A percentile compares a stretch with the other conserved stretches of the same genome.
phyloP scores from a whole-genome alignment of 2,888 invertebrate species.

The Limnephilus rhombicus region DNA sequence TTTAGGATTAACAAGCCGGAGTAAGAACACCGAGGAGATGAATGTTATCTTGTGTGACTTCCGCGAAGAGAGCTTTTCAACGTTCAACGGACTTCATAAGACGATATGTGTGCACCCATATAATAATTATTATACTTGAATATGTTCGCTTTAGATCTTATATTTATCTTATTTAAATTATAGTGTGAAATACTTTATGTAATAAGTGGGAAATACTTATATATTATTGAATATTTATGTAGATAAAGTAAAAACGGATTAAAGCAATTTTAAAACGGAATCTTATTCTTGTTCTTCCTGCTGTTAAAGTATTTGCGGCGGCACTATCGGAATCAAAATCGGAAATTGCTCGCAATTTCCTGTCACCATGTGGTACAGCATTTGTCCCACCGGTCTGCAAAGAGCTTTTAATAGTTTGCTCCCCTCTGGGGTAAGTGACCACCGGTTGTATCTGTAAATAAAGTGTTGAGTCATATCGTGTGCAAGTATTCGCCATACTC shows the following conservation, averaged over 20 bases:
- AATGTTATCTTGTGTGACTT: slow-evolving; percentile 3
- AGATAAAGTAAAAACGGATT: too few relatives aligned
- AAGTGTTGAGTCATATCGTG: slow-evolving; percentile 6
- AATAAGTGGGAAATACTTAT: too few relatives aligned
- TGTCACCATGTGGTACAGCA: background rate
- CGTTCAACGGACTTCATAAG: background rate
- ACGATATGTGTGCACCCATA: background rate
- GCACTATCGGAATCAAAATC: background rate
- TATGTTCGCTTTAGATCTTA: background rate
- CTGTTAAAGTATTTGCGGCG: background rate
- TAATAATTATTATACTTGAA: background rate
- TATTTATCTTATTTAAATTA: background rate
- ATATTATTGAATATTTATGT: too few relatives aligned
- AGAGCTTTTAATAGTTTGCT: background rate
- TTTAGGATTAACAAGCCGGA: background rate
- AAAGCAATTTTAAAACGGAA: background rate
- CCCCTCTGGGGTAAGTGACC: slow-evolving; percentile 27
- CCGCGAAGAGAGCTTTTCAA: background rate
- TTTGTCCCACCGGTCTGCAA: background rate
- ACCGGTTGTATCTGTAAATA: slow-evolving; percentile 31
- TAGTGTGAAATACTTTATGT: too few relatives aligned
- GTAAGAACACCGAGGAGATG: background rate
- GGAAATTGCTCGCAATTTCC: background rate
- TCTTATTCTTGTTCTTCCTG: background rate
- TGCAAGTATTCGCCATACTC: background rate